Evolutionary conservation across 30 jellyfish, hydroid and myxozoan species (phyloP).

Genomic region (Pseudorhiza aurosa): DNA sequence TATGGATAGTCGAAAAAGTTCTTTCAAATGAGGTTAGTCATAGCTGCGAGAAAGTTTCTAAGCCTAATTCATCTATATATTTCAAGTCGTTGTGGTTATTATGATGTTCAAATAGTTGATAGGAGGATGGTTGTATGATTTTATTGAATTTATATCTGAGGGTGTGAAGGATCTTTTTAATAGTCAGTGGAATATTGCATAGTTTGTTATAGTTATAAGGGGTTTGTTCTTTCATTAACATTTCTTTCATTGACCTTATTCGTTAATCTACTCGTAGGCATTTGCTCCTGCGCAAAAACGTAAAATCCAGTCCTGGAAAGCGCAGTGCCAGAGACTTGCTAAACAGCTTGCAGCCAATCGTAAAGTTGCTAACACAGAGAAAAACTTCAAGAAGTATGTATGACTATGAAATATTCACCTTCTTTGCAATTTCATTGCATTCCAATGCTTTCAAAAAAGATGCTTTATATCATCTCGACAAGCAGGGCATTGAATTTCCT

Average conservation of each 20-base stretch:
- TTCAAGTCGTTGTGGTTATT: too few relatives aligned
- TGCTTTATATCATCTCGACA: neutral
- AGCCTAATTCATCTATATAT: too few relatives aligned
- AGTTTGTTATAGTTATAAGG: too few relatives aligned
- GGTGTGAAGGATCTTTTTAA: too few relatives aligned
- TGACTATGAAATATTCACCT: neutral
- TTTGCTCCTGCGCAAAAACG: constrained; percentile 86
- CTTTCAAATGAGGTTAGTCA: constrained; percentile 92
- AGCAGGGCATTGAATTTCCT: neutral
- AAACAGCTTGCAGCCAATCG: constrained; percentile 92
- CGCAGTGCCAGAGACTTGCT: constrained; percentile 92
- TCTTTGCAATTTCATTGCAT: neutral
- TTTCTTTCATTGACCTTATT: too few relatives aligned
- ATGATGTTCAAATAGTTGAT: too few relatives aligned
- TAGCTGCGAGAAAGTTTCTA: too few relatives aligned
- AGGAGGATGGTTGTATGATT: too few relatives aligned
- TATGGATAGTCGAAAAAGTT: constrained; percentile 94
- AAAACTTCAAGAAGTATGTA: constrained; percentile 88
- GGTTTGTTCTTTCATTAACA: too few relatives aligned
- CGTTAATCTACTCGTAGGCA: constrained; percentile 50
- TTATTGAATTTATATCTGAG: too few relatives aligned
- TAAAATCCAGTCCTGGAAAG: constrained; percentile 91
- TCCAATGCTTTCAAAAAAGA: neutral
- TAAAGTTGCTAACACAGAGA: constrained; percentile 94
- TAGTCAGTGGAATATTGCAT: neutral